Base-by-base conservation (phyloP, 2,888 invertebrate genomes). In the Tethea ocularis region DNA sequence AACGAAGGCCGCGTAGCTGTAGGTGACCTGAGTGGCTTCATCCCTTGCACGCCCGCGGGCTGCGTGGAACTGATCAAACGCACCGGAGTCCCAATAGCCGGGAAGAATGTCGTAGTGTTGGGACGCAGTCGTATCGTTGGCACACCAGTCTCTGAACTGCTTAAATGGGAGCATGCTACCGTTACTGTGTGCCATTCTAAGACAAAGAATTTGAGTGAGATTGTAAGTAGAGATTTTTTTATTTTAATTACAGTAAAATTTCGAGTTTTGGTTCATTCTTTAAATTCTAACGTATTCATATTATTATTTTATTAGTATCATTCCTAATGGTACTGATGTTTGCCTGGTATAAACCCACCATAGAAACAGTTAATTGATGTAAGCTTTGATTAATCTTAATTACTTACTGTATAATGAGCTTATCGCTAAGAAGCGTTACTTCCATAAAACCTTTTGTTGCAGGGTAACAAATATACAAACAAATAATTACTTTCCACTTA, bases 91-190 rank as follows among this genome's bases (percentile, higher is more conserved):
- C 74, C 94, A 68, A 96, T 99, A 57, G 94, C 95, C 51, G 99
- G 99, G 5, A 96, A 97, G 61, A 94, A 94, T 65, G 99, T 98
- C 2, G 99, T 99, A 3, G 99, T 99, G 20, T 86, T 99, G 51
- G 99, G 99, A 0, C 95, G 99, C 71, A 99, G 99, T 85, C 98
- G 99, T 90, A 99, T 99, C 80, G 99, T 99, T 1, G 99, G 99
- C 52, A 97, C 98, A 0, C 99, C 99, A 0, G 97, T 97, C 65
- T 95, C 99, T 0, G 98, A 99, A 86, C 94, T 99, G 33, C 94
- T 99, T 41, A 97, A 98, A 86, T 99, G 99, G 99, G 95, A 98
- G 72, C 95, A 99, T 86, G 99, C 98, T 1, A 99, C 99, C 0
- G 99, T 99, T 4, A 99, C 99, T 0, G 95, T 98, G 41, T 99